A percentile compares a stretch with the other conserved stretches of the same genome.
Conservation (phyloP, 2,113 vertebrate genomes). For the Nerophis lumbriciformis region DNA sequence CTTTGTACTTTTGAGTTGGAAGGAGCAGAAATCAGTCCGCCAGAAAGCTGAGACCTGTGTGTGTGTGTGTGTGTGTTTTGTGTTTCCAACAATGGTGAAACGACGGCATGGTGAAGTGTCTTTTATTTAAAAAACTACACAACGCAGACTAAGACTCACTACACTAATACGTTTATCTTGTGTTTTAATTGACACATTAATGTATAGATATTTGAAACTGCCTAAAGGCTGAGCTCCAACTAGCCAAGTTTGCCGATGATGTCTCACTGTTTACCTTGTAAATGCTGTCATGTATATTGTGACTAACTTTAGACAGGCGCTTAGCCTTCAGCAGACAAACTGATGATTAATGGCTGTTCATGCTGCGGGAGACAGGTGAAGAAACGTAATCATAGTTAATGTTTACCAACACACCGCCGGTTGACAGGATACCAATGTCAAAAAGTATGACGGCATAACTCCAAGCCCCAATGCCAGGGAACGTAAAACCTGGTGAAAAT, state of each 20-base stretch:
- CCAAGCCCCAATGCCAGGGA: not conserved
- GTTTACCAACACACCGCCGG: constrained; percentile 42
- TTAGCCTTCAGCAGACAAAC: constrained; percentile 11
- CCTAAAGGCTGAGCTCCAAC: not conserved
- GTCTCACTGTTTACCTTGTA: constrained; percentile 24
- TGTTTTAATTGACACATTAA: too few species aligned
- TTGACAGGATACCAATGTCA: constrained; percentile 32
- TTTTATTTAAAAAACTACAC: too few species aligned
- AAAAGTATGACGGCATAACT: constrained; percentile 2
- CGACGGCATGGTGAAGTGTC: too few species aligned
- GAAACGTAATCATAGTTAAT: constrained; percentile 18
- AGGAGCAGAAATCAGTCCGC: too few species aligned
- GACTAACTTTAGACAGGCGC: constrained; percentile 36
- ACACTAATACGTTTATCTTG: too few species aligned
- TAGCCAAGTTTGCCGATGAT: constrained; percentile 12
- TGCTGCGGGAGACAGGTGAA: constrained; percentile 37
- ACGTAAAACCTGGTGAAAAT: not conserved
- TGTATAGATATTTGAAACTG: too few species aligned
- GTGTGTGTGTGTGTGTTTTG: too few species aligned
- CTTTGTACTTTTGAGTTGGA: too few species aligned
- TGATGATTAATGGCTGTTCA: constrained; percentile 51
- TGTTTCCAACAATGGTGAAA: too few species aligned
- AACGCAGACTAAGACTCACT: too few species aligned
- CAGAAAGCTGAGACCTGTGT: too few species aligned
- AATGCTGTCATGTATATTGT: constrained; percentile 26